Evolutionary conservation across 2,888 invertebrate species (phyloP).

Genomic region (Sinopyrophorus schimmeli): DNA sequence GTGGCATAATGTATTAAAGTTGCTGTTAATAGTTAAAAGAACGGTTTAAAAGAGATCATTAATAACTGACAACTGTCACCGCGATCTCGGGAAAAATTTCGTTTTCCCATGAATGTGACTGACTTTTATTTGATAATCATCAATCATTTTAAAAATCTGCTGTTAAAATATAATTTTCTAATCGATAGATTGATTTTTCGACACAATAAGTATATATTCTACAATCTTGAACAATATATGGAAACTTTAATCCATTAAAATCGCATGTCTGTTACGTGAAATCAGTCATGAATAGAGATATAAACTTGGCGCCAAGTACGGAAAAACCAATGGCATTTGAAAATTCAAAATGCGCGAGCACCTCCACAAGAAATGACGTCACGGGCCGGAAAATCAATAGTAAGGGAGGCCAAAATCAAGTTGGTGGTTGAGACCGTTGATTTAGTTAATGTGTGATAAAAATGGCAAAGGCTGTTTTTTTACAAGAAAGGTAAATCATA

Average conservation of each 20-base stretch:
- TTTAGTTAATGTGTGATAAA: slow-evolving; percentile 69
- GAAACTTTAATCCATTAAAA: slow-evolving; percentile 20
- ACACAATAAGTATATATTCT: slow-evolving; percentile 14
- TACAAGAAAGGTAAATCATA: slow-evolving; percentile 61
- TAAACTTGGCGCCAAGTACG: slow-evolving; percentile 49
- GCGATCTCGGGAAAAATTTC: too few species aligned
- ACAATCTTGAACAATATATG: slow-evolving; percentile 16
- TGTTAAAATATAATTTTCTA: slow-evolving; percentile 4
- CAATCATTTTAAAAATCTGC: too few species aligned
- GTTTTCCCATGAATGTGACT: too few species aligned
- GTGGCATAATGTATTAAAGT: too few species aligned
- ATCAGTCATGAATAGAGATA: slow-evolving; percentile 44
- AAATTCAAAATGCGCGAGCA: slow-evolving; percentile 39
- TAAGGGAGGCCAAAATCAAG: slow-evolving; percentile 47
- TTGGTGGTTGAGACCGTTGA: slow-evolving; percentile 43
- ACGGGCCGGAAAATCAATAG: slow-evolving; percentile 47
- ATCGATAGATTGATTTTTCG: slow-evolving; percentile 17
- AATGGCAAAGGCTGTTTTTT: slow-evolving; percentile 74
- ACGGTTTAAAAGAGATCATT: too few species aligned
- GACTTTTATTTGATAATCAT: too few species aligned
- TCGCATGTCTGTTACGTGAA: slow-evolving; percentile 31
- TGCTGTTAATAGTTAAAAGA: too few species aligned
- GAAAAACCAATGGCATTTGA: slow-evolving; percentile 41
- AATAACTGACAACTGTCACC: too few species aligned
- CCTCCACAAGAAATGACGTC: slow-evolving; percentile 42